Evolutionary conservation across 2,113 vertebrate genomes (phyloP).

Genomic region (Podarcis cretensis): DNA sequence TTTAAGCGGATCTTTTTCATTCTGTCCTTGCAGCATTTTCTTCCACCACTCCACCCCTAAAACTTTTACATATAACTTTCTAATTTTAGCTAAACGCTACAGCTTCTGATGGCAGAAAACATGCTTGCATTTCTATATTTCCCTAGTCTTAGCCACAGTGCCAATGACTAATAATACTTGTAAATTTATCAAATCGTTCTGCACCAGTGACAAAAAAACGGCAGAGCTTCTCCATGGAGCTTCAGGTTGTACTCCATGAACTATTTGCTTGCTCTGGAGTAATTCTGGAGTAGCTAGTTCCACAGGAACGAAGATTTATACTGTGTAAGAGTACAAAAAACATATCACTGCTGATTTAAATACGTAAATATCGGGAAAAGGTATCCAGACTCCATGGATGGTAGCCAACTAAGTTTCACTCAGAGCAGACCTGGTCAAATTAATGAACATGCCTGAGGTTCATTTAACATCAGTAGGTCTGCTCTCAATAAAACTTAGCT

Average conservation of each 20-base stretch:
- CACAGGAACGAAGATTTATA: background rate
- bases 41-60: background rate
- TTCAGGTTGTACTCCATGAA: background rate
- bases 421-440: too few relatives aligned
- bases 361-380: slow-evolving; percentile 40
- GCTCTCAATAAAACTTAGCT: too few relatives aligned
- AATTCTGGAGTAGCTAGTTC: background rate
- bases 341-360: slow-evolving; percentile 29
- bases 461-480: too few relatives aligned
- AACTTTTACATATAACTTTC: background rate
- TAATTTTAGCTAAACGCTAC: slow-evolving; percentile 1
- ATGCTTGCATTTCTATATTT: background rate
- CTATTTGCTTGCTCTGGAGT: background rate
- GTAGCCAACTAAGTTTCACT: too few relatives aligned
- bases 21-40: background rate
- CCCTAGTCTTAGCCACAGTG: background rate
- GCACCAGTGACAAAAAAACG: background rate
- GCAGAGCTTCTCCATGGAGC: background rate
- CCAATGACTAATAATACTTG: background rate
- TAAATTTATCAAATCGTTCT: slow-evolving; percentile 5
- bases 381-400: slow-evolving; percentile 34
- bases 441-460: too few relatives aligned
- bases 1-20: background rate
- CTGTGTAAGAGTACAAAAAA: slow-evolving; percentile 49
- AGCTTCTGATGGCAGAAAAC: background rate